phyloP scores from a whole-genome alignment of 2,113 vertebrate genomes.

The Rostratula benghalensis region DNA sequence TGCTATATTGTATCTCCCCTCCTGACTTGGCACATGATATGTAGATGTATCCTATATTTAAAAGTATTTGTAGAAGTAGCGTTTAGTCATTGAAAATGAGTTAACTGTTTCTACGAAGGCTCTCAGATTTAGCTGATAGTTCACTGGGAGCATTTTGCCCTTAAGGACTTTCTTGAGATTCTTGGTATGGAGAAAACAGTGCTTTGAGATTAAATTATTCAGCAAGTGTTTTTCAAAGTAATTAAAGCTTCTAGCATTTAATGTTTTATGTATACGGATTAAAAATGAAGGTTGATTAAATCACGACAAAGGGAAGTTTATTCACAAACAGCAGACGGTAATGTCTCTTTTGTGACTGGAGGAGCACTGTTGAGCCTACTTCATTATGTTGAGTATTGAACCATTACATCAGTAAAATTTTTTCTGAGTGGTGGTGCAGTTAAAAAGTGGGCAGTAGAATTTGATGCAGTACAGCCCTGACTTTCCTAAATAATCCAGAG shows the following conservation, averaged over 20 bases:
- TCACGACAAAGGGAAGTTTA: constrained; percentile 54
- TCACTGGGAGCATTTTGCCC: constrained; percentile 21
- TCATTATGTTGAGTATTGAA: background rate
- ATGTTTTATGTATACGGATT: constrained; percentile 70
- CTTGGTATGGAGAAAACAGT: background rate
- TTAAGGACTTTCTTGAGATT: background rate
- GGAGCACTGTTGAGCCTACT: background rate
- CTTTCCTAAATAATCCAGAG: background rate
- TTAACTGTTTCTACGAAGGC: background rate
- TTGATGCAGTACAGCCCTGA: background rate
- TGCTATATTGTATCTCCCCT: background rate
- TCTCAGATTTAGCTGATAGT: background rate
- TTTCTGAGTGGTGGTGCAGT: background rate
- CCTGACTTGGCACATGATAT: background rate
- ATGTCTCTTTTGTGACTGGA: constrained; percentile 40
- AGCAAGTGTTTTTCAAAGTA: constrained; percentile 55
- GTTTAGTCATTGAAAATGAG: background rate
- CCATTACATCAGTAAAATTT: background rate
- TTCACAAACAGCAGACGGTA: background rate
- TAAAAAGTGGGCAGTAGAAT: background rate
- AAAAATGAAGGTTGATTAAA: constrained; percentile 68
- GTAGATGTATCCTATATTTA: background rate
- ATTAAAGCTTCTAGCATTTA: constrained; percentile 64
- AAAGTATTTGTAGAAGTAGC: background rate
- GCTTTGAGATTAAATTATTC: constrained; percentile 62